Base-by-base conservation (phyloP, 1,140 invertebrate species). In the Aphaenogaster rudis region DNA sequence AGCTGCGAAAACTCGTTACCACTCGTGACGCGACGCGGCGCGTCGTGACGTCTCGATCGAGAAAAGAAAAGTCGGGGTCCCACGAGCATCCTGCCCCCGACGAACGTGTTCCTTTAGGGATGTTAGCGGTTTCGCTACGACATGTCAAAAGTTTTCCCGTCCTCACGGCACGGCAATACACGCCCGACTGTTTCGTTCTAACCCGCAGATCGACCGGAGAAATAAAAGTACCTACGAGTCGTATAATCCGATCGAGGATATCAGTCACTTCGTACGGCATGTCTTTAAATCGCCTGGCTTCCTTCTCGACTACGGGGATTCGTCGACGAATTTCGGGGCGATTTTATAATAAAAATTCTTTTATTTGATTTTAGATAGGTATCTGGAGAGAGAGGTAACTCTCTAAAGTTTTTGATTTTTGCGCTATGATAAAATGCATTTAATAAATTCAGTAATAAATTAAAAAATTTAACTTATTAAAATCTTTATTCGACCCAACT, bases 1-100 rank as follows among this genome's bases (percentile, higher is more conserved):
- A 74, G 79, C 57, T 54, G 54, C 42, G 67, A 33, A 48, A 84
- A 84, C 54, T 84, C 69, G 80, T 84, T 84, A 84, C 69, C 17
- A 61, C 42, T 50, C n/a, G 80, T 69, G 78, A 81, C 64, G 21
- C 57, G 52, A 42, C 79, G 36, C 13, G 33, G 15, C 28, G 4
- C 42, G 28, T 71, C 39, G 33, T 80, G 48, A 69, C 33, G 48
- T 72, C 21, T 74, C 54, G 69, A 76, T 63, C 69, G 28, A 61
- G 42, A 76, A 76, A 63, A 61, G 80, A 84, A 76, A 74, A 84
- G 42, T 57, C 54, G 13, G 7, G 28, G 15, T 82, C 63, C 80
- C 80, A 33, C 48, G 48, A 8, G 61, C 48, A 48, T 39, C 6
- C 33, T 28, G 28, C 8, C 15, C 28, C 28, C 57, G 13, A 71